These are phyloP conservation scores for Melitaea athalia DNA, from an alignment of 2,888 invertebrate species.

Conservation along the genomic window DNA sequence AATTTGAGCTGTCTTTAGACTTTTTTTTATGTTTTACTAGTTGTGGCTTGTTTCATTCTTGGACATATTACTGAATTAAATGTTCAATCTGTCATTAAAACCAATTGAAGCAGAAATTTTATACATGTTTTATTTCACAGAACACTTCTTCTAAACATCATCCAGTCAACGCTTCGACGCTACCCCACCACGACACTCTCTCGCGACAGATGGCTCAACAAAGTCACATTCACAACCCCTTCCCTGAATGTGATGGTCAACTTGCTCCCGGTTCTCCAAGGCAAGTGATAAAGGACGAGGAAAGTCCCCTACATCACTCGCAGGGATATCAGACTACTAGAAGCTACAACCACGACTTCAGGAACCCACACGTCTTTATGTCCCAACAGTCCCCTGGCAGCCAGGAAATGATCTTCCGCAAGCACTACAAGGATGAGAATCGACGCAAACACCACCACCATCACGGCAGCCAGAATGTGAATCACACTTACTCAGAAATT, in stretches of 20 bases:
- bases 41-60: constrained; percentile 21
- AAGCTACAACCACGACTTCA: constrained; percentile 76
- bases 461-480: constrained; percentile 82
- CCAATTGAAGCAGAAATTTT: neutral
- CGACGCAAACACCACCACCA: constrained; percentile 76
- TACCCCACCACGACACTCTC: constrained; percentile 84
- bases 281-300: constrained; percentile 73
- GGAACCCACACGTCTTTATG: constrained; percentile 77
- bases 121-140: constrained; percentile 71
- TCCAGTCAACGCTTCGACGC: constrained; percentile 85
- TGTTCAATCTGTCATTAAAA: neutral
- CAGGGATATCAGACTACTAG: constrained; percentile 75
- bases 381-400: constrained; percentile 76
- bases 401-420: constrained; percentile 74
- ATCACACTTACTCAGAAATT: constrained; percentile 91
- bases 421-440: constrained; percentile 75
- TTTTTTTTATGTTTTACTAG: constrained; percentile 8
- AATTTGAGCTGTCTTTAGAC: constrained; percentile 45
- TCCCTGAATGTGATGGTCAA: constrained; percentile 76
- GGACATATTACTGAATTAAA: neutral
- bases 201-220: constrained; percentile 72
- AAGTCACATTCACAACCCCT: constrained; percentile 80
- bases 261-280: constrained; percentile 75
- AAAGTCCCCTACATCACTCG: constrained; percentile 67
- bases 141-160: constrained; percentile 93